Percentiles rank a stretch among this genome's conserved stretches.
phyloP scores from a whole-genome alignment of 2,888 invertebrate genomes.

The Andrena hattorfiana region DNA sequence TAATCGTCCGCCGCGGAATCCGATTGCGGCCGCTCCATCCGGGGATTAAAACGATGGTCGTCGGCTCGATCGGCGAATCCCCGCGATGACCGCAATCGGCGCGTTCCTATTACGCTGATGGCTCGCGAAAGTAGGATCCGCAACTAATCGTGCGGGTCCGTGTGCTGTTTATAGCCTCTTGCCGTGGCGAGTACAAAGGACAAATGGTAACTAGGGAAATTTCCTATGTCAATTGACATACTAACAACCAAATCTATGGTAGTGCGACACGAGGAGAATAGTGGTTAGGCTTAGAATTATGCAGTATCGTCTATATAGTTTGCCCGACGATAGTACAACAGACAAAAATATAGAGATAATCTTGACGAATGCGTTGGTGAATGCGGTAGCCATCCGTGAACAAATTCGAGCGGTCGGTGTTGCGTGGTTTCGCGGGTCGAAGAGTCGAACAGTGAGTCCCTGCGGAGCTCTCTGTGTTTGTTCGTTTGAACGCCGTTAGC shows the following conservation, averaged over 20 bases:
- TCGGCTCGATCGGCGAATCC: slow-evolving; percentile 13
- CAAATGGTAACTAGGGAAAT: too few species aligned
- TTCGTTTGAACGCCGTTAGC: slow-evolving; percentile 36
- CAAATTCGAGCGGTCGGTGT: background rate
- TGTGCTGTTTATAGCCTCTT: too few species aligned
- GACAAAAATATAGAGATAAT: background rate
- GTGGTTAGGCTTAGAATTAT: too few species aligned
- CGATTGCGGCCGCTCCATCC: slow-evolving; percentile 69
- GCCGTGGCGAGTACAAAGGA: too few species aligned
- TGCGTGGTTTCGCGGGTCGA: slow-evolving; percentile 11
- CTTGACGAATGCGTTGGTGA: background rate
- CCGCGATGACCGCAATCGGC: slow-evolving; percentile 10
- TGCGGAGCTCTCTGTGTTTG: slow-evolving; percentile 6
- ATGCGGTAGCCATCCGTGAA: background rate
- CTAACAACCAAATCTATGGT: too few species aligned
- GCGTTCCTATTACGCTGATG: slow-evolving; percentile 14
- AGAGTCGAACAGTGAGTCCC: background rate
- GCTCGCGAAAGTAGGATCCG: background rate
- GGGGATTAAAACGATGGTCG: slow-evolving; percentile 52
- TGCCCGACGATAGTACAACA: background rate
- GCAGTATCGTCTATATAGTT: background rate
- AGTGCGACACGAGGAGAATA: too few species aligned
- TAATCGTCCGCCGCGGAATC: slow-evolving; percentile 70
- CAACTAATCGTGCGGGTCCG: background rate
- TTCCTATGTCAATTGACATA: too few species aligned